Conservation (phyloP, 2,113 vertebrate genomes). For the Chrysemys picta region DNA sequence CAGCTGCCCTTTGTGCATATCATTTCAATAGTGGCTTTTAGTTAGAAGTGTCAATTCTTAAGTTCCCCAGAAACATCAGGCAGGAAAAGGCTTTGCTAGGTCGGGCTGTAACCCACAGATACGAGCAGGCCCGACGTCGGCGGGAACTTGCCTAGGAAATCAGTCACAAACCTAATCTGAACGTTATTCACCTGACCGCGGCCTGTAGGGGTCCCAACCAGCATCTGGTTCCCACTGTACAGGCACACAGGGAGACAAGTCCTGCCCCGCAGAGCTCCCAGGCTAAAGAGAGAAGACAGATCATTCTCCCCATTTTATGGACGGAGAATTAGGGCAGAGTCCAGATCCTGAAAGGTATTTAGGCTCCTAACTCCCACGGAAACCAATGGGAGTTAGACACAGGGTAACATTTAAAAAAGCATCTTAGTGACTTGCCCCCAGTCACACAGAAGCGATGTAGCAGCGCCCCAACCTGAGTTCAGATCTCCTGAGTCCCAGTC, state of each 20-base stretch:
- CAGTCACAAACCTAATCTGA: not conserved
- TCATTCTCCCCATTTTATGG: no score
- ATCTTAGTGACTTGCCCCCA: not conserved
- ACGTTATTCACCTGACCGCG: not conserved
- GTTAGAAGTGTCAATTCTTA: not conserved
- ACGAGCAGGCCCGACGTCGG: accelerated
- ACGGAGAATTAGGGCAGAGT: no score
- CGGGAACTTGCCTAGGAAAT: not conserved
- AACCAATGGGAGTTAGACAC: not conserved
- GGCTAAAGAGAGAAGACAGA: not conserved
- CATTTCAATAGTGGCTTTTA: not conserved
- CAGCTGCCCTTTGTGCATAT: accelerated
- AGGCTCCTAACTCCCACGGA: not conserved
- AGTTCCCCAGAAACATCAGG: not conserved
- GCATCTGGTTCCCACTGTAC: not conserved
- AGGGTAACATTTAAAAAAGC: not conserved
- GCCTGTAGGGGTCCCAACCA: not conserved
- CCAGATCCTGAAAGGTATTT: not conserved
- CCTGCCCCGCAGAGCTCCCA: not conserved
- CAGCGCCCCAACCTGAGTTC: not conserved
- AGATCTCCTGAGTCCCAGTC: no score
- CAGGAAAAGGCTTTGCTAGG: not conserved
- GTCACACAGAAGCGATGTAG: not conserved
- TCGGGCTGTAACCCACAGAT: not conserved
- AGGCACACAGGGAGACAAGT: not conserved